Conservation (phyloP, 2,113 vertebrate species). For the Albula goreensis region DNA sequence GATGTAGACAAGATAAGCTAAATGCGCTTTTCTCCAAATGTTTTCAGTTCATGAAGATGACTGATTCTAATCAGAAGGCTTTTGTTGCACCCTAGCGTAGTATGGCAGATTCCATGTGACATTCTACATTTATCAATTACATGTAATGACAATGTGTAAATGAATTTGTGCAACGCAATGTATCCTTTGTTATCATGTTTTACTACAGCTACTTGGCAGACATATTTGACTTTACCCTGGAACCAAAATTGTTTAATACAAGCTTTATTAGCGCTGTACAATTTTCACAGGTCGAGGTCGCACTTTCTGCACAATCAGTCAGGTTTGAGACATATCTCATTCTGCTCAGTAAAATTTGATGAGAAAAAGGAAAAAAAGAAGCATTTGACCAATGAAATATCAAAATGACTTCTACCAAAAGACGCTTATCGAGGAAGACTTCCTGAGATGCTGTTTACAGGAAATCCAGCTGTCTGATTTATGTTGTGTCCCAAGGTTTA, state of each 20-base stretch:
- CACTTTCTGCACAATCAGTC: neutral
- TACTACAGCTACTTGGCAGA: neutral
- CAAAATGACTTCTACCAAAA: neutral
- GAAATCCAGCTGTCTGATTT: slow-evolving; percentile 1
- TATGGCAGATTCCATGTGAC: no score
- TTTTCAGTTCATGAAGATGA: no score
- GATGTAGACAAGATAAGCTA: no score
- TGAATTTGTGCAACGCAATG: neutral
- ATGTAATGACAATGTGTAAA: neutral
- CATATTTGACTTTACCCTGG: neutral
- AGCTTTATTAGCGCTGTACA: neutral
- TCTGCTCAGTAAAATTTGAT: neutral
- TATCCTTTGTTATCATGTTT: neutral
- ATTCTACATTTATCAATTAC: no score
- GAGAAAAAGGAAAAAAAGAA: no score
- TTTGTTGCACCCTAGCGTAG: no score
- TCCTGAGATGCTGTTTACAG: slow-evolving; percentile 1
- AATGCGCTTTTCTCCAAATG: no score
- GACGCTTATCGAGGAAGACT: neutral
- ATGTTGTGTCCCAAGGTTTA: slow-evolving; percentile 10
- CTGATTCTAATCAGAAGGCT: no score
- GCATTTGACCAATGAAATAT: neutral
- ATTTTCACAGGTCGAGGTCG: neutral
- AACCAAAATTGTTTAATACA: neutral
- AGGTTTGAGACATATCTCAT: neutral